Base-by-base conservation (phyloP, 1,140 invertebrate species). In the Psix sp. region DNA sequence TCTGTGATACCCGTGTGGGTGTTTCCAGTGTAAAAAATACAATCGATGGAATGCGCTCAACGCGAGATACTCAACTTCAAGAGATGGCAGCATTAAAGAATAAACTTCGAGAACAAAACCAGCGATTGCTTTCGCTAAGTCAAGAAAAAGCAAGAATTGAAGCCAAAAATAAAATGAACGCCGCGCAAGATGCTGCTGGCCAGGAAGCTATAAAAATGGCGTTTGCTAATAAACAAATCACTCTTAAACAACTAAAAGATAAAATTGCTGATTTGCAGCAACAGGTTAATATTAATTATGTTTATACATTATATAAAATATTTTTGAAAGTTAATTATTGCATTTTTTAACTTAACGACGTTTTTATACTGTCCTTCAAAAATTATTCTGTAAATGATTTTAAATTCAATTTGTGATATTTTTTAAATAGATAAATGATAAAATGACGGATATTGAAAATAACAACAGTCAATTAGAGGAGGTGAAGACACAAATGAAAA, bases 1-100 rank as follows among this genome's bases (percentile, higher is more conserved):
- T 98, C 62, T 92, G 92, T 67, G 95, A 97, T 78, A 96, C 95
- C 0, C 90, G 96, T 2, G 91, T 93, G 18, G 93, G 93, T 13
- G 97, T 99, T 0, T 94, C 96, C 0, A 93, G 94, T 29, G 94
- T 98, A 0, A 99, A 99, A 86, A 91, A 93, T 1, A 96, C 95
- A 15, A 99, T 99, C 68, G 98, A 99, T 88, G 93, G 94, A 3
- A 99, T 99, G 98, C 88, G 97, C 43, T 91, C 91, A 0, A 95
- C 95, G 16, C 89, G 98, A 24, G 98, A 99, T 83, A 88, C 92
- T 0, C 96, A 96, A 73, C 91, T 98, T 86, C 90, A 92, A 43
- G 95, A 97, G 77, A 96, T 98, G 91, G 91, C 94, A 9, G 91
- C 92, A 36, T 88, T 98, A 2, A 98, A 99, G 82, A 91, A 91